Evolutionary conservation across 2,888 invertebrate species (phyloP).

Genomic region (Volucella bombylans): DNA sequence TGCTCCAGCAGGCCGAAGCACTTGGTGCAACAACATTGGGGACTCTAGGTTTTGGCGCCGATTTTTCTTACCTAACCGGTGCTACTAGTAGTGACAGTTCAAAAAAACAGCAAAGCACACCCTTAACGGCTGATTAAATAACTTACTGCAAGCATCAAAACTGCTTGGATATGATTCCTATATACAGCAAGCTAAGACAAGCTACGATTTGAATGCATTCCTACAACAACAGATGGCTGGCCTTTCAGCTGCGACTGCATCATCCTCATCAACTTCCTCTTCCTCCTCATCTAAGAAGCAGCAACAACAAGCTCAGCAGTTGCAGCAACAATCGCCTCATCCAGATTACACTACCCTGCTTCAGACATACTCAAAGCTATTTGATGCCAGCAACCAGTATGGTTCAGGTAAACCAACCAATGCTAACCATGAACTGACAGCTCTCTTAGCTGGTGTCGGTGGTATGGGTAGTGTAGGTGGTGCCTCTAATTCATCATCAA

Average conservation of each 20-base stretch:
- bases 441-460: conserved; percentile 78
- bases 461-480: conserved; percentile 68
- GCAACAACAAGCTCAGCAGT: conserved; percentile 76
- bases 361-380: conserved; percentile 82
- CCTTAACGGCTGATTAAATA: conserved; percentile 81
- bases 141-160: conserved; percentile 81
- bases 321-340: conserved; percentile 76
- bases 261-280: conserved; percentile 68
- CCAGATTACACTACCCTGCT: conserved; percentile 80
- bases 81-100: no score
- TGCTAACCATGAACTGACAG: conserved; percentile 79
- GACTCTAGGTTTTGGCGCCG: conserved; percentile 80
- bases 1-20: conserved; percentile 82
- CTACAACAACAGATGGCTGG: conserved; percentile 81
- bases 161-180: conserved; percentile 81
- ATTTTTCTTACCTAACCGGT: conserved; percentile 81
- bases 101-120: no score
- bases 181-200: conserved; percentile 80
- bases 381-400: conserved; percentile 80
- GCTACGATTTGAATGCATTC: conserved; percentile 80
- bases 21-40: conserved; percentile 81
- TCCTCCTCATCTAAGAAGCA: conserved; percentile 66
- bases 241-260: conserved; percentile 77
- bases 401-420: conserved; percentile 75
- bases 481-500: conserved; percentile 52